Evolutionary conservation across 2,797 vertebrate species (phyloP), one percentile per base, ranked within the genome.

Genomic region (Cossypha caffra): DNA sequence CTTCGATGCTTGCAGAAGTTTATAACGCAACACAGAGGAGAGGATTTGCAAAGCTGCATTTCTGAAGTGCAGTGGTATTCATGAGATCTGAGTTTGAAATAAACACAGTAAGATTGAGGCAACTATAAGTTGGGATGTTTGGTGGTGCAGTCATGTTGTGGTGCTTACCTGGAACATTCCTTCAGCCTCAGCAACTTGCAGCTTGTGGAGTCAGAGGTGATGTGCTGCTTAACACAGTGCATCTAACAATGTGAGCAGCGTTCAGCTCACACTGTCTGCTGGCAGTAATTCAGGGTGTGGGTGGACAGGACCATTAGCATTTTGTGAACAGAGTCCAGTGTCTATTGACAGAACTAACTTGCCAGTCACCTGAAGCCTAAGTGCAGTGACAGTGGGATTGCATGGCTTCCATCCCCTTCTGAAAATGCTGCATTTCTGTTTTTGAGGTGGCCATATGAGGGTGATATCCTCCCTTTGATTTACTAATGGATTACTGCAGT

Each of bases 391-490:
- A 35, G 7, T 55, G 37, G 64, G 33, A 55, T 61, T 78, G 48
- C 31, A 0, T 33, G 16, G 24, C n/a, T 75, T 63, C 10, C 42
- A 43, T 73, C 10, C 18, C 11, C 6, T 26, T 67, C 48, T 71
- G 45, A 81, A 93, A 92, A 88, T 19, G 19, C 35, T 61, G 16
- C 7, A 12, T 81, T 90, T 75, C 43, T 47, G 13, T 28, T 77
- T 72, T n/a, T 33, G 16, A 52, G 62, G n/a, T 33, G 13, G 29
- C n/a, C 11, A 10, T 10, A 5, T 63, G 57, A 67, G 66, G n/a
- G 16, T 61, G 38, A 31, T 61, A 9, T 5, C n/a, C 6, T 16
- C 7, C 18, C 19, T 48, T 89, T 82, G 74, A 38, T 69, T 86
- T 85, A 43, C 15, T 40, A 31, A 72, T 63, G 24, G 37, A 52